Evolutionary conservation across 2,888 invertebrate species (phyloP), one percentile per base, ranked within the genome.

Genomic region (Ecdyonurus torrentis): DNA sequence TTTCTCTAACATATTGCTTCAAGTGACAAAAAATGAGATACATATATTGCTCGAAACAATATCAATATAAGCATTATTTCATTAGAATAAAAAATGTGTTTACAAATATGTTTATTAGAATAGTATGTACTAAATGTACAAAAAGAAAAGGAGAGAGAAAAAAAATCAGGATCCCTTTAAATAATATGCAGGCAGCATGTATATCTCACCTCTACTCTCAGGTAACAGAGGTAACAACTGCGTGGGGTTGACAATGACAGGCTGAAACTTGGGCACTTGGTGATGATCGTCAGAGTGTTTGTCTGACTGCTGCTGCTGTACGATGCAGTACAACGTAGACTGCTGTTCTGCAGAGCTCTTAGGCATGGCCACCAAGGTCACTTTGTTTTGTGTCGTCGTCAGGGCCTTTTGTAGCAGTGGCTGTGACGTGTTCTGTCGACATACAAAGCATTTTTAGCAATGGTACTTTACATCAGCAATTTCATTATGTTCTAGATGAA

Each of bases 211-310:
- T 61, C 63, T 61, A 25, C 67, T 66, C 15, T 75, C 71, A 19
- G 68, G 66, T 20, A 86, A 86, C 70, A 87, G 72, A 20, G 89
- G 89, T 68, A 90, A 77, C 70, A 91, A 76, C 72, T 91, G 89
- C 66, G 85, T 88, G 25, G 89, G 88, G 70, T 87, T 86, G 61
- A 89, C 89, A 72, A 89, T 90, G 63, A 89, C 89, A 64, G 87
- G 89, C 71, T 80, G 74, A 64, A 72, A 66, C 70, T 68, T 67
- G 71, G 72, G 66, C 71, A 71, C 62, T 7, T 10, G 10, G 55
- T 55, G 55, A 55, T 55, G n/a, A n/a, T 55, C 55, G 7, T 55
- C 55, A 7, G n/a, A 20, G 5, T 7, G 55, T 22, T 55, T 55
- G 5, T 55, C 22, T 10, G n/a, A n/a, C 22, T n/a, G n/a, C 18